Percentiles rank a stretch among this genome's conserved stretches.
These are phyloP conservation scores for Syritta pipiens DNA, from an alignment of 2,888 invertebrate species.

Conservation along the genomic window DNA sequence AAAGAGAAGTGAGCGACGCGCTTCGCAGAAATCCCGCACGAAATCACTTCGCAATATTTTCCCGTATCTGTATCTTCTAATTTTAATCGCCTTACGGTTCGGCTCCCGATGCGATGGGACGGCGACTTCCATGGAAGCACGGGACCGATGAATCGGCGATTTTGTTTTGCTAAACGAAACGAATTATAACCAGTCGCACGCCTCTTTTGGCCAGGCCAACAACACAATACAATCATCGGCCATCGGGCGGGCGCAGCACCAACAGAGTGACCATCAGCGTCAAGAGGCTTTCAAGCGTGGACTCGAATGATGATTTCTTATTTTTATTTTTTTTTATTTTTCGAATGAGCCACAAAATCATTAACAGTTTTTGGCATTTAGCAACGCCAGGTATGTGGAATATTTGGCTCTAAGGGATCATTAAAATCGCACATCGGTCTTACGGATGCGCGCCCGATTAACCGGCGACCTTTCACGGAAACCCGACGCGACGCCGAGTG, in stretches of 20 bases:
- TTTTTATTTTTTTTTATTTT: not conserved
- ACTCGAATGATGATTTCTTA: slow-evolving; percentile 19
- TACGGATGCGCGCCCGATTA: slow-evolving; percentile 34
- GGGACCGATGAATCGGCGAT: slow-evolving; percentile 58
- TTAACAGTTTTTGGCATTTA: slow-evolving; percentile 69
- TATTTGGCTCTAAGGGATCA: slow-evolving; percentile 57
- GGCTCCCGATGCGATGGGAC: slow-evolving; percentile 25
- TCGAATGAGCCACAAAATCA: slow-evolving; percentile 26
- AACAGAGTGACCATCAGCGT: slow-evolving; percentile 38
- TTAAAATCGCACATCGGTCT: slow-evolving; percentile 56
- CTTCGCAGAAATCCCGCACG: slow-evolving; percentile 44
- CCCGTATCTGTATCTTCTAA: slow-evolving; percentile 69
- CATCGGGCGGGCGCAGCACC: slow-evolving; percentile 18
- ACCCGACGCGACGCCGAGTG: slow-evolving; percentile 42
- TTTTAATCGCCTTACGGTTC: slow-evolving; percentile 67
- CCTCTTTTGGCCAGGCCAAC: slow-evolving; percentile 37
- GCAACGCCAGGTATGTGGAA: slow-evolving; percentile 50
- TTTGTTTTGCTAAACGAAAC: slow-evolving; percentile 71
- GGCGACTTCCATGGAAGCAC: slow-evolving; percentile 50
- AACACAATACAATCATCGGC: slow-evolving; percentile 14
- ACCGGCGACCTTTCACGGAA: slow-evolving; percentile 49
- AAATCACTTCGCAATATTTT: slow-evolving; percentile 69
- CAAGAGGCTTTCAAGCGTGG: slow-evolving; percentile 19
- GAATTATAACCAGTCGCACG: slow-evolving; percentile 70
- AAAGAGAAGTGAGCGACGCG: slow-evolving; percentile 13